These are phyloP conservation scores for Sycophaga agraensis DNA, from an alignment of 1,140 invertebrate genomes.

Conservation along the genomic window DNA sequence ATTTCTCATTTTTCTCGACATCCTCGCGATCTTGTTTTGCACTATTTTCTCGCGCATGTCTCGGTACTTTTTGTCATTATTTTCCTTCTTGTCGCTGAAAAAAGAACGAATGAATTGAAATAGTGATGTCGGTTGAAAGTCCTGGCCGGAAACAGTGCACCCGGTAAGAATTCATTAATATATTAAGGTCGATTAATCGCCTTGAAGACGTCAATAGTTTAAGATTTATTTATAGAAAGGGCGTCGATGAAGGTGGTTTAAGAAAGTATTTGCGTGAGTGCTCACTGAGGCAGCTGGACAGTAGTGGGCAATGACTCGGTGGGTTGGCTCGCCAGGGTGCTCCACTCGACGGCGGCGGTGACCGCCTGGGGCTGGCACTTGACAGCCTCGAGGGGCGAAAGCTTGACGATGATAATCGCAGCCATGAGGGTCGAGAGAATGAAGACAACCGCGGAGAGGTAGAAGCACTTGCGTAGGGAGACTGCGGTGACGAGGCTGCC, in stretches of 20 bases:
- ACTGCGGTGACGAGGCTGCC: slow-evolving; percentile 39
- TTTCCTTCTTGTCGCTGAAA: slow-evolving; percentile 14
- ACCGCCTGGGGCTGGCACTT: slow-evolving; percentile 42
- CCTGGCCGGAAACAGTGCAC: no score
- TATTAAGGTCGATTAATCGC: no score
- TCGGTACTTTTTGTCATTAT: slow-evolving; percentile 36
- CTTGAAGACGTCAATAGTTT: no score
- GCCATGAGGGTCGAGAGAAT: slow-evolving; percentile 47
- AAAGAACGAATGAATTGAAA: neutral
- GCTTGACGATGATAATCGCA: slow-evolving; percentile 46
- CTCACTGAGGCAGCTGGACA: neutral
- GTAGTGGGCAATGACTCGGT: slow-evolving; percentile 15
- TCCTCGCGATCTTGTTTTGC: slow-evolving; percentile 38
- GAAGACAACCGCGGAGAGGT: slow-evolving; percentile 43
- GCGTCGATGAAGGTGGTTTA: no score
- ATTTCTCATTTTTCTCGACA: slow-evolving; percentile 43
- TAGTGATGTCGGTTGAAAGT: no score
- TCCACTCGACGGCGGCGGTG: slow-evolving; percentile 45
- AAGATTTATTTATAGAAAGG: no score
- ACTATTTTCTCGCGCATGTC: slow-evolving; percentile 40
- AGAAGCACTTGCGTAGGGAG: slow-evolving; percentile 46
- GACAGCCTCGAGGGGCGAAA: slow-evolving; percentile 46
- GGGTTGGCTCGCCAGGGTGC: slow-evolving; percentile 35
- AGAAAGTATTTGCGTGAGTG: no score
- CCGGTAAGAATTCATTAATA: no score